phyloP scores from a whole-genome alignment of 1,140 invertebrate genomes.

The Calycopis cecrops region DNA sequence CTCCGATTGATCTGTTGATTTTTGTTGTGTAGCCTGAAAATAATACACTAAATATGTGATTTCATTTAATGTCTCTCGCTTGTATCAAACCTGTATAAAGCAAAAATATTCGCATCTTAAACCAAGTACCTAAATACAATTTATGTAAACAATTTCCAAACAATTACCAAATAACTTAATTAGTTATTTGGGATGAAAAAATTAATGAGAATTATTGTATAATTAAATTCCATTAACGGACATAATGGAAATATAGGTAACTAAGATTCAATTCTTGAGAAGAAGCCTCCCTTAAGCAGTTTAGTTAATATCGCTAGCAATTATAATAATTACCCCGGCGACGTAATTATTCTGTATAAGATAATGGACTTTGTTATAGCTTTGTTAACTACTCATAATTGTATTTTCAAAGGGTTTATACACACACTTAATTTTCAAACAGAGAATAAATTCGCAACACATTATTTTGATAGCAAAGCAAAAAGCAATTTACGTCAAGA shows the following conservation, averaged over 20 bases:
- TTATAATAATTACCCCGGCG: slow-evolving; percentile 66
- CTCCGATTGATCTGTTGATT: too few relatives aligned
- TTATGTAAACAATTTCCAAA: too few relatives aligned
- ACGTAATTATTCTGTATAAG: slow-evolving; percentile 57
- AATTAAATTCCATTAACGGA: too few relatives aligned
- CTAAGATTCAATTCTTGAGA: not conserved
- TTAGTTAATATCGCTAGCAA: slow-evolving; percentile 62
- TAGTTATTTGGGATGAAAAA: too few relatives aligned
- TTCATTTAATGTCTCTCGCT: too few relatives aligned
- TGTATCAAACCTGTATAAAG: too few relatives aligned
- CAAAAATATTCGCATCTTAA: too few relatives aligned
- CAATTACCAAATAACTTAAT: too few relatives aligned
- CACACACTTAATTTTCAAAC: slow-evolving; percentile 49
- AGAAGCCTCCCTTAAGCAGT: slow-evolving; percentile 45
- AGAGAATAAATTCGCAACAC: slow-evolving; percentile 30
- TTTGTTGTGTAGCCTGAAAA: too few relatives aligned
- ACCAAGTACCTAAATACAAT: slow-evolving; percentile 4
- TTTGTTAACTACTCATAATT: slow-evolving; percentile 60
- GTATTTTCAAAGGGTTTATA: slow-evolving; percentile 56
- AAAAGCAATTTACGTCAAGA: slow-evolving; percentile 8
- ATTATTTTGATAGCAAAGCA: slow-evolving; percentile 2
- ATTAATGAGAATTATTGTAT: too few relatives aligned
- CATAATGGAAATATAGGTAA: slow-evolving; percentile 5
- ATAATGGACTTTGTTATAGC: slow-evolving; percentile 31
- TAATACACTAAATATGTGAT: too few relatives aligned